Base-by-base conservation (phyloP, 2,797 vertebrate genomes). In the Leptoclinus maculatus region DNA sequence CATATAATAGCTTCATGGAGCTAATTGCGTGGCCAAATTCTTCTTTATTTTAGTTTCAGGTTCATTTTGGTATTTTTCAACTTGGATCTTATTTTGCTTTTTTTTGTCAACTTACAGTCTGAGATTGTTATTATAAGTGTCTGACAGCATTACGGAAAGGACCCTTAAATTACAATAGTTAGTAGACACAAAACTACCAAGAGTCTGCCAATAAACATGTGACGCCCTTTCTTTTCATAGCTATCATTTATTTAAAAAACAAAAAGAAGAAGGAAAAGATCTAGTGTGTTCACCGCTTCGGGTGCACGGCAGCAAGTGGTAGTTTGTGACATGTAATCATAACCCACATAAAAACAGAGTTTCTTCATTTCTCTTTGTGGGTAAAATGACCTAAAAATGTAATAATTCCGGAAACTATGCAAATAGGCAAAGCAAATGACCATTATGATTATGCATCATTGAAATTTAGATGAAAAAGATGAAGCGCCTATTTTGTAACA, bases 401-500 rank as follows among this genome's bases (percentile, higher is more conserved):
- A 88, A 91, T 92, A 87, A 92, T 88, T 91, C 79, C 36, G 70
- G 85, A 74, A 89, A 87, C 76, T 91, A 92, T 93, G 91, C 91
- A 93, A 93, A 93, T 92, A 84, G 83, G 84, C 80, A 76, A 77
- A 86, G 90, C 83, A 92, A 94, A 93, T 94, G 90, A 92, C 88
- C 86, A 83, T 91, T 87, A 84, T 92, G 87, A 93, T 92, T 93
- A 93, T 93, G 92, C 89, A 76, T 90, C 88, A 91, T 90, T 89
- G 89, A 91, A 93, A 93, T 92, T 93, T 91, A 85, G 89, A 89
- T 88, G 81, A 89, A 90, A 92, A 91, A 87, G 87, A 91, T 93
- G 89, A 92, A 92, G 84, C 82, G 92, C 82, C 84, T 94, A 94
- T 95, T 95, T 94, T 91, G 91, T 90, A 92, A 86, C 94, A 94